Conservation (phyloP, 2,888 invertebrate genomes). For the Polydrusus pterygomalis region DNA sequence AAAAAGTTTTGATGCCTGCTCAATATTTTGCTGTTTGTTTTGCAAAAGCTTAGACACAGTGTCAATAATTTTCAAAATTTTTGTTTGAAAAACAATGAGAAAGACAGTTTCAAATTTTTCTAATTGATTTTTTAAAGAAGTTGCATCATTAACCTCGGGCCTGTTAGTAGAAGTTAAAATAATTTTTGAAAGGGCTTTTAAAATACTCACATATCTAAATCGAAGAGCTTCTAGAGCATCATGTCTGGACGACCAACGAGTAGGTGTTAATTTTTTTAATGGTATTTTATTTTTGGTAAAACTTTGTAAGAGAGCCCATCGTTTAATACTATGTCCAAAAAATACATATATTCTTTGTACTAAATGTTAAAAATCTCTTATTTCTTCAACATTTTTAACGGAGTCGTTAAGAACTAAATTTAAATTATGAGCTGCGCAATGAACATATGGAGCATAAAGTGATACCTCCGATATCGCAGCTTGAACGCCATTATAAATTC, state of each 20-base stretch:
- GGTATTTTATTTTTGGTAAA: conserved; percentile 28
- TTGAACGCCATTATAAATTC: conserved; percentile 47
- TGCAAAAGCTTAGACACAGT: conserved; percentile 26
- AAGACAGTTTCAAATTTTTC: too few relatives aligned
- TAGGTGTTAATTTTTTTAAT: conserved; percentile 39
- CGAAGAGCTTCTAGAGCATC: conserved; percentile 34
- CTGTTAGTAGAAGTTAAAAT: conserved; percentile 15
- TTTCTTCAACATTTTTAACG: conserved; percentile 18
- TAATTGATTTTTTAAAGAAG: conserved; percentile 7
- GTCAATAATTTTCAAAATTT: conserved; percentile 17
- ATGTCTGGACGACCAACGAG: conserved; percentile 36
- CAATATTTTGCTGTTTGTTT: conserved; percentile 22
- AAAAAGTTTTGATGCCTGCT: conserved; percentile 26
- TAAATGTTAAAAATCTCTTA: conserved; percentile 42
- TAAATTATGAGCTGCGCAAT: conserved; percentile 48
- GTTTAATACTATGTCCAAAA: too few relatives aligned
- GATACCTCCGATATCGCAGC: conserved; percentile 30
- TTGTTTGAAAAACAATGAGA: conserved; percentile 24
- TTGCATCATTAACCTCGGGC: conserved; percentile 10
- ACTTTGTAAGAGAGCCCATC: conserved; percentile 29
- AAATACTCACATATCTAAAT: conserved; percentile 27
- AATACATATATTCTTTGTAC: conserved; percentile 36
- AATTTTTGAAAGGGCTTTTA: conserved; percentile 33
- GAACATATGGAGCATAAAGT: conserved; percentile 42
- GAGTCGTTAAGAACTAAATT: conserved; percentile 48